These are phyloP conservation scores for Aselliscus stoliczkanus DNA, from an alignment of 2,797 vertebrate species.

Conservation along the genomic window DNA sequence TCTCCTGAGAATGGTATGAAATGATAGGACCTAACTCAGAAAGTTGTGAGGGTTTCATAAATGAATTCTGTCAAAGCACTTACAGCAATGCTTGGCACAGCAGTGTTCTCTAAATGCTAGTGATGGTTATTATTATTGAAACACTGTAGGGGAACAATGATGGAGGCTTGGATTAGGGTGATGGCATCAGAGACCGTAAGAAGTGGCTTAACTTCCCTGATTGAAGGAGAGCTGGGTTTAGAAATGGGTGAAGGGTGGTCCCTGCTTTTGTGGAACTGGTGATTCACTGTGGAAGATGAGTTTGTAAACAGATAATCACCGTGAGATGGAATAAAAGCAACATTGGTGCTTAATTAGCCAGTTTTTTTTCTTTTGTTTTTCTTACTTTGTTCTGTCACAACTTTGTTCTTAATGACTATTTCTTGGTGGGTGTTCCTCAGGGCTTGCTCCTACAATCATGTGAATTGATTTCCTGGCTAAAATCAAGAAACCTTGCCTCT, in stretches of 20 bases:
- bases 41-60: background rate
- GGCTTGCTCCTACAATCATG: constrained; percentile 21
- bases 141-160: background rate
- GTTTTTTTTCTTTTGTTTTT: constrained; percentile 14
- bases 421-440: constrained; percentile 62
- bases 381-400: constrained; percentile 46
- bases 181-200: background rate
- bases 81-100: background rate
- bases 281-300: constrained; percentile 14
- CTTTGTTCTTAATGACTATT: constrained; percentile 56
- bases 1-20: constrained; percentile 4
- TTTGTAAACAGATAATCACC: constrained; percentile 55
- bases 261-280: constrained; percentile 10
- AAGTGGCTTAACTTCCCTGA: background rate
- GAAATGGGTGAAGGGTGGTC: background rate
- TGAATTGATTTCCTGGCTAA: constrained; percentile 54
- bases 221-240: background rate
- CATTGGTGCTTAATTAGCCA: constrained; percentile 37
- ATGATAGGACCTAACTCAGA: background rate
- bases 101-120: background rate
- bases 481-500: constrained; percentile 35
- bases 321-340: constrained; percentile 35
- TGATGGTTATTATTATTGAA: background rate
- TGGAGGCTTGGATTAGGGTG: background rate
- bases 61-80: background rate